These are phyloP conservation scores for Conus canariensis DNA, from an alignment of 2,888 invertebrate species.

Conservation along the genomic window DNA sequence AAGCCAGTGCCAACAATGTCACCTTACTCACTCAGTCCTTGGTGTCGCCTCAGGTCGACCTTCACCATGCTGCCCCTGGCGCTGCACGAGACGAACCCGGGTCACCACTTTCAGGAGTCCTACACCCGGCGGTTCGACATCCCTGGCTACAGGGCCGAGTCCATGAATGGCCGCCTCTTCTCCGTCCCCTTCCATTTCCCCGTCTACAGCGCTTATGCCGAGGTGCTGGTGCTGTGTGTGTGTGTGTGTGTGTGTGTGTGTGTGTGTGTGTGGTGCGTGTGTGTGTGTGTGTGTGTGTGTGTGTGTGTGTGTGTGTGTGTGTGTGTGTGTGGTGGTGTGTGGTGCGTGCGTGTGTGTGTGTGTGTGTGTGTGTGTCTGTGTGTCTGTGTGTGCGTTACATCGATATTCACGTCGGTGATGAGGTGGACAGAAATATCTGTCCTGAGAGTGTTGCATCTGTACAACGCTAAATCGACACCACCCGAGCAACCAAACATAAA, in stretches of 20 bases:
- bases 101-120: constrained; percentile 78
- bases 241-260: not conserved
- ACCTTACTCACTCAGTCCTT: no score
- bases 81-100: constrained; percentile 79
- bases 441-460: no score
- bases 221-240: constrained; percentile 32
- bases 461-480: no score
- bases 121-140: constrained; percentile 52
- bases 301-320: not conserved
- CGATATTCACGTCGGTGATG: no score
- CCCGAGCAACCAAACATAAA: no score
- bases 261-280: no score
- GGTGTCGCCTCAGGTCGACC: constrained; percentile 66
- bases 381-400: not conserved
- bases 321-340: not conserved
- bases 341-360: no score
- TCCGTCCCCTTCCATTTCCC: constrained; percentile 57
- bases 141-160: constrained; percentile 51
- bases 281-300: not conserved
- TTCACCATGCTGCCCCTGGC: constrained; percentile 77
- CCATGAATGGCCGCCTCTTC: constrained; percentile 53
- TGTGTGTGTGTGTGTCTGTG: no score
- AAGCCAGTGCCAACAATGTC: no score
- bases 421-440: no score
- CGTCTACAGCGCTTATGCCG: constrained; percentile 56